Conservation (phyloP, 2,888 invertebrate species). For the Sphaeridia pumilis region DNA sequence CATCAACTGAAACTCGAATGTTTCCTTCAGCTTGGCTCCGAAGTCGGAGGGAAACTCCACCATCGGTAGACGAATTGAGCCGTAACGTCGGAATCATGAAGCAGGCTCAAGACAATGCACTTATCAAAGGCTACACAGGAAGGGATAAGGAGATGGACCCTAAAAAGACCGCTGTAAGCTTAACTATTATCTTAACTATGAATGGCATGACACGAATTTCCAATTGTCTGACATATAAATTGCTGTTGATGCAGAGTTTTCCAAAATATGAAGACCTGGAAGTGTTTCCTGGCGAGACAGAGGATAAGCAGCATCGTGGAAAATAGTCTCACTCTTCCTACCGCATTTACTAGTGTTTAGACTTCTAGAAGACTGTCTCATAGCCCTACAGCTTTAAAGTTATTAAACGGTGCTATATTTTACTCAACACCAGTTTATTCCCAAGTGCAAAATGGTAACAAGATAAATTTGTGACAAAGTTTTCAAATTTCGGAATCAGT, state of each 20-base stretch:
- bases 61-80: conserved; percentile 58
- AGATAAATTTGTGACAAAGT: too few species aligned
- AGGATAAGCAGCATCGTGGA: too few species aligned
- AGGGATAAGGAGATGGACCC: conserved; percentile 38
- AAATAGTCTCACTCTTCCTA: too few species aligned
- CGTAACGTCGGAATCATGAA: conserved; percentile 58
- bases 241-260: conserved; percentile 38
- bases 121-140: conserved; percentile 51
- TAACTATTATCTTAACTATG: too few species aligned
- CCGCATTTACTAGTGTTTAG: too few species aligned
- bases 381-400: too few species aligned
- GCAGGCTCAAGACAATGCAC: conserved; percentile 62
- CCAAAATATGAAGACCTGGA: conserved; percentile 55
- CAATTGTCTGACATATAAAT: neutral
- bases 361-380: too few species aligned
- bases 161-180: conserved; percentile 5
- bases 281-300: conserved; percentile 40
- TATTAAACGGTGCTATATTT: too few species aligned
- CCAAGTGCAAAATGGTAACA: too few species aligned
- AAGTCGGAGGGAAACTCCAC: conserved; percentile 52
- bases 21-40: conserved; percentile 57
- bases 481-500: too few species aligned
- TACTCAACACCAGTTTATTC: too few species aligned
- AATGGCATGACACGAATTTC: too few species aligned
- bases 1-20: conserved; percentile 1